Base-by-base conservation (phyloP, 2,888 invertebrate genomes). In the Phoronis australis region DNA sequence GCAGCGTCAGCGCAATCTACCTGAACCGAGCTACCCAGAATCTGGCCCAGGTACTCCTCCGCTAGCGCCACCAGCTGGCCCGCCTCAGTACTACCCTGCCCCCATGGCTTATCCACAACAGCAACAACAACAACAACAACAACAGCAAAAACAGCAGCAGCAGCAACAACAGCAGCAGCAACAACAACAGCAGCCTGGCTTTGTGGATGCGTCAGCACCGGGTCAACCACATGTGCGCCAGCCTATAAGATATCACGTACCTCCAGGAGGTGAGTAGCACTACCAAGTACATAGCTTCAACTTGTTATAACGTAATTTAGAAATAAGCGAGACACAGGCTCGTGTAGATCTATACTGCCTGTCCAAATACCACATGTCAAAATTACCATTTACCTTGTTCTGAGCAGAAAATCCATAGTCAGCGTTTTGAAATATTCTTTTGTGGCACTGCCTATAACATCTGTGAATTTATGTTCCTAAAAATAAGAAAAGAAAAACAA, bases 1-100 rank as follows among this genome's bases (percentile, higher is more conserved):
- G 50, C 80, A 85, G 61, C 79, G 86, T 48, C 84, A 84, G 68
- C 75, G 83, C 47, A 78, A 80, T 40, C 56, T 63, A 23, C 66
- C 69, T n/a, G 65, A 64, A 12, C 46, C 48, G 20, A 48, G 48
- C 12, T 58, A 54, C 37, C 43, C 54, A 24, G 58, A 56, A 25
- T 9, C 20, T 4, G 37, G 23, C 25, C 9, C 27, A 43, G 31
- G n/a, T n/a, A n/a, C n/a, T n/a, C n/a, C n/a, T n/a, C n/a, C n/a
- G n/a, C n/a, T n/a, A n/a, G n/a, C n/a, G 27, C 20, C n/a, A 25
- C 9, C 23, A 22, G 42, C 23, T 6, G 23, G 24, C 15, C 6
- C 5, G 4, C 23, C 42, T 24, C 5, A 18, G 18, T 39, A 39
- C 40, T 39, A 18, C 40, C 9, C 15, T 39, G 20, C 18, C 42